A percentile compares a stretch with the other conserved stretches of the same genome.
These are phyloP conservation scores for Leptura quadrifasciata DNA, from an alignment of 2,888 invertebrate species.

Conservation along the genomic window DNA sequence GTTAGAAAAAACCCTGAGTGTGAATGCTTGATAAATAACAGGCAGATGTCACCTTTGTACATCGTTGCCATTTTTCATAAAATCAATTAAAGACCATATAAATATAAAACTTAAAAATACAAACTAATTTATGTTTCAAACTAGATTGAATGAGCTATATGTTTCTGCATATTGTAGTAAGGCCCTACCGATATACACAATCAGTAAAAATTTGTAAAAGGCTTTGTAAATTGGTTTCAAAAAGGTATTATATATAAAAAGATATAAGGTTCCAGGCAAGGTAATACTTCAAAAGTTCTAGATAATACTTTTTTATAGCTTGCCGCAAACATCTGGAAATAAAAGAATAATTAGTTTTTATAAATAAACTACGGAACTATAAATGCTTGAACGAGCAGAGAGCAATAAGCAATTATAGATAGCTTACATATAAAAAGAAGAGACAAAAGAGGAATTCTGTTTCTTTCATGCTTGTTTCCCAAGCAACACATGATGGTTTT, in stretches of 20 bases:
- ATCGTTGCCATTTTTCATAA: conserved; percentile 5
- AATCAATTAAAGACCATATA: conserved; percentile 2
- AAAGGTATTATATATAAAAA: conserved; percentile 52
- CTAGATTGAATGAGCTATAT: conserved; percentile 34
- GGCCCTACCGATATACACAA: conserved; percentile 50
- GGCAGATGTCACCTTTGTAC: neutral
- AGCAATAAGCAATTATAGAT: neutral
- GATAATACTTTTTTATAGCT: conserved; percentile 27
- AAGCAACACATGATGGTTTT: too few species aligned
- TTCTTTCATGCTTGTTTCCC: too few species aligned
- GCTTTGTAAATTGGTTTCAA: conserved; percentile 58
- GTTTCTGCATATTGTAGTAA: conserved; percentile 36
- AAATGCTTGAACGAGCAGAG: neutral
- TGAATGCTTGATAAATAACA: neutral
- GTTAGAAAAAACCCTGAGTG: conserved; percentile 18
- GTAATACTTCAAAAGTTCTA: conserved; percentile 43
- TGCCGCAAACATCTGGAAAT: conserved; percentile 40
- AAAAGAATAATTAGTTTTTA: neutral
- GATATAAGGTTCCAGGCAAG: conserved; percentile 47
- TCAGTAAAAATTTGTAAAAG: conserved; percentile 53
- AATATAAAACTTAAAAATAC: conserved; percentile 21
- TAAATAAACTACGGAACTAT: neutral
- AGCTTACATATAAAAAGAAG: too few species aligned
- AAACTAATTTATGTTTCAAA: conserved; percentile 13
- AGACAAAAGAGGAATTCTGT: too few species aligned